A percentile compares a stretch with the other conserved stretches of the same genome.
These are phyloP conservation scores for Bubo scandiacus DNA, from an alignment of 2,113 vertebrate genomes.

Conservation along the genomic window DNA sequence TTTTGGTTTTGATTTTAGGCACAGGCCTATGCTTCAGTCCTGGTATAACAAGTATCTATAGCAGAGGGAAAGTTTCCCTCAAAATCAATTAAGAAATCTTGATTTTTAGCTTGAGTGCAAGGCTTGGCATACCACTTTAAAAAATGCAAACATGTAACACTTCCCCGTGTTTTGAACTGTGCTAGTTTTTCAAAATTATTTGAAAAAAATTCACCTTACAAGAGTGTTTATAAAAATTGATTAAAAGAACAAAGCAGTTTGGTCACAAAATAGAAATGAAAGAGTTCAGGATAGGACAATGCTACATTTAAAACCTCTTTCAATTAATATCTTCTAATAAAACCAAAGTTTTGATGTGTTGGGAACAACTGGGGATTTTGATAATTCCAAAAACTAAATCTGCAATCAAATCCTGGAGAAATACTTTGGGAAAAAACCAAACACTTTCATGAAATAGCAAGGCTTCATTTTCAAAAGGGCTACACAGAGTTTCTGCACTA, in stretches of 20 bases:
- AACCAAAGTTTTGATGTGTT: neutral
- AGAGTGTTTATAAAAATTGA: neutral
- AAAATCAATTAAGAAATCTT: neutral
- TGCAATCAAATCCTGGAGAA: slow-evolving; percentile 3
- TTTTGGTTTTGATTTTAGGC: slow-evolving; percentile 3
- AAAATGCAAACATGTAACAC: neutral
- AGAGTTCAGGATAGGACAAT: neutral
- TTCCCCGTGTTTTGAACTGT: neutral
- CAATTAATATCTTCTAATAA: neutral
- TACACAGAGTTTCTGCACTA: slow-evolving; percentile 64
- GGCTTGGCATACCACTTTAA: neutral
- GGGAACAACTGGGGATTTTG: neutral
- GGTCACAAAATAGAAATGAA: neutral
- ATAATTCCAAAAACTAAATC: neutral
- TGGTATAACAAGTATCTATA: neutral
- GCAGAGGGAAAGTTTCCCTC: neutral
- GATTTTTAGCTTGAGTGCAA: slow-evolving; percentile 3
- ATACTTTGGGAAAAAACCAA: neutral
- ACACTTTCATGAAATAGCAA: neutral
- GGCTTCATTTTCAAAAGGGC: slow-evolving; percentile 42
- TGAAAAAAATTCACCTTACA: neutral
- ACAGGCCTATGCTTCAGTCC: neutral
- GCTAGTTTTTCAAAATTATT: neutral
- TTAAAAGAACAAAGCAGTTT: neutral
- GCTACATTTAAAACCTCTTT: neutral